These are phyloP conservation scores for Taurulus bubalis DNA, from an alignment of 2,113 vertebrate species.

Conservation along the genomic window DNA sequence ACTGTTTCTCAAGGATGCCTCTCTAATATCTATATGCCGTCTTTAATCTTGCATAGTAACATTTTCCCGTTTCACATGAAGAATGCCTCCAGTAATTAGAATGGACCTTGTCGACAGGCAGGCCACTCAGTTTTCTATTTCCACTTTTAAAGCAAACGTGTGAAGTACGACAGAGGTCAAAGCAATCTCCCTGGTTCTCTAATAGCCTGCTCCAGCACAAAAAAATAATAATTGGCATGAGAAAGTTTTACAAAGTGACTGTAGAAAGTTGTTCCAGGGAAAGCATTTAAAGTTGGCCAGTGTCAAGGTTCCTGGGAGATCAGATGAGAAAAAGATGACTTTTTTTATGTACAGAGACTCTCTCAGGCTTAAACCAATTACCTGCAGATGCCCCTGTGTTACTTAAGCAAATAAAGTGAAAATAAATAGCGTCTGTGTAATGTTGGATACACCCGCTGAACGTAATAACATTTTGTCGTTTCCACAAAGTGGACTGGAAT, in stretches of 20 bases:
- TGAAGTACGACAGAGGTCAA: conserved; percentile 71
- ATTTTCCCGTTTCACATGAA: conserved; percentile 58
- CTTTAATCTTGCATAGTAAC: conserved; percentile 72
- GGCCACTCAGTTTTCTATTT: conserved; percentile 53
- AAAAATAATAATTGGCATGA: conserved; percentile 46
- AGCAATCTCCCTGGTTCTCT: conserved; percentile 70
- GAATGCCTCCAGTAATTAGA: conserved; percentile 74
- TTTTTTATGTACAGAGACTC: conserved; percentile 82
- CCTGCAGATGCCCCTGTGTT: conserved; percentile 78
- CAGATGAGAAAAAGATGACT: conserved; percentile 80
- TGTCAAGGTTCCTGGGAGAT: conserved; percentile 69
- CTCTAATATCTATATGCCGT: conserved; percentile 43
- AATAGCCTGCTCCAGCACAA: conserved; percentile 44
- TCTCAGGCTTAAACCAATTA: conserved; percentile 85
- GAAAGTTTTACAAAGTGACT: conserved; percentile 73
- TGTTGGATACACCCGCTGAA: conserved; percentile 82
- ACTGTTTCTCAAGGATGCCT: conserved; percentile 38
- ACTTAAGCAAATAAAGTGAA: conserved; percentile 84
- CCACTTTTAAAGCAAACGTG: conserved; percentile 70
- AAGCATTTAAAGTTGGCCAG: conserved; percentile 70
- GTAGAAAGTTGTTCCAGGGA: conserved; percentile 53
- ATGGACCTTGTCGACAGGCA: conserved; percentile 47
- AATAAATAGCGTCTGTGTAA: conserved; percentile 84
- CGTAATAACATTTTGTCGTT: conserved; percentile 84
- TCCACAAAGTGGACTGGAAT: conserved; percentile 86